A percentile compares a stretch with the other conserved stretches of the same genome.
Conservation (phyloP, 2,797 vertebrate genomes). For the Myoxocephalus aenaeus region DNA sequence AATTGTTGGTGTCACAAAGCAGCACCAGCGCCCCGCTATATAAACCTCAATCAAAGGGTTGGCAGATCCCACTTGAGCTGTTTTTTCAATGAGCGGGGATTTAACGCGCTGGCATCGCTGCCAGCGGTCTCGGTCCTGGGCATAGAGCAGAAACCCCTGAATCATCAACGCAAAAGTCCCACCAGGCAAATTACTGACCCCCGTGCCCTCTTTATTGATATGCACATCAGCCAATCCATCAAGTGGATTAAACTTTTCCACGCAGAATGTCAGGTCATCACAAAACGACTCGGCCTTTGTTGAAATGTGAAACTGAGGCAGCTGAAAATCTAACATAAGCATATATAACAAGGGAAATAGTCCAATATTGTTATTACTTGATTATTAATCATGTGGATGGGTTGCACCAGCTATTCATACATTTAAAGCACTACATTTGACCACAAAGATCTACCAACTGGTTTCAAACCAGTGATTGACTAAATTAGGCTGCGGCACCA, state of each 20-base stretch:
- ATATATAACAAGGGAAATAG: not conserved
- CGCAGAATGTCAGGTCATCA: slow-evolving; percentile 69
- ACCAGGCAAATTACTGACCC: slow-evolving; percentile 80
- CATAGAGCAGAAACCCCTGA: slow-evolving; percentile 81
- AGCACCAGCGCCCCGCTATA: slow-evolving; percentile 65
- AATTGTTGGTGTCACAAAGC: slow-evolving; percentile 62
- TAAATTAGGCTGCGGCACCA: not conserved
- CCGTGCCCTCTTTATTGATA: slow-evolving; percentile 69
- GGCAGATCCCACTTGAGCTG: slow-evolving; percentile 72
- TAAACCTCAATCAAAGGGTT: slow-evolving; percentile 80
- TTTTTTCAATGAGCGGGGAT: slow-evolving; percentile 77
- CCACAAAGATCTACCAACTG: not conserved
- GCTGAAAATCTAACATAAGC: too few species aligned
- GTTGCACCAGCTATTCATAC: too few species aligned
- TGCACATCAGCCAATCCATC: slow-evolving; percentile 57
- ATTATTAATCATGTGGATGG: too few species aligned
- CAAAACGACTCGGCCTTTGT: slow-evolving; percentile 43
- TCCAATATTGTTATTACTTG: not conserved
- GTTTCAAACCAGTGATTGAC: not conserved
- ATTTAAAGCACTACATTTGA: too few species aligned
- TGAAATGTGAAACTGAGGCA: not conserved
- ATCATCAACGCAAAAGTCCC: slow-evolving; percentile 80
- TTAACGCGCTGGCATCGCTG: slow-evolving; percentile 68
- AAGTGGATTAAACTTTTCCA: slow-evolving; percentile 59
- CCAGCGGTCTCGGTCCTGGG: slow-evolving; percentile 77